Evolutionary conservation across 2,888 invertebrate genomes (phyloP).

Genomic region (Phengaris alcon): DNA sequence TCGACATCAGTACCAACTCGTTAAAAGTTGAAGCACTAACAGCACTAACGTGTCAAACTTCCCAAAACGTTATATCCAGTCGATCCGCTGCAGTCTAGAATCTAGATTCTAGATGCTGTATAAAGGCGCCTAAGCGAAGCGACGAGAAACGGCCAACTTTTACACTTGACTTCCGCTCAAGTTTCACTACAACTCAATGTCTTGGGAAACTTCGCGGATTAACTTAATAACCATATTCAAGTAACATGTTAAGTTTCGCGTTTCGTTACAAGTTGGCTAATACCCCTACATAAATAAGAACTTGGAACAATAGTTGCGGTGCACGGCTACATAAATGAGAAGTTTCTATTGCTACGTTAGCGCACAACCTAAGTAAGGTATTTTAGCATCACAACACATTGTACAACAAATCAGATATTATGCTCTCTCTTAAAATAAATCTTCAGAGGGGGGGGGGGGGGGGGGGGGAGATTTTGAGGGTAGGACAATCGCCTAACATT

Average conservation of each 20-base stretch:
- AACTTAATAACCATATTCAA: slow-evolving; percentile 29
- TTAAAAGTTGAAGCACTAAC: not conserved
- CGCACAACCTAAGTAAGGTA: not conserved
- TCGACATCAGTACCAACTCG: not conserved
- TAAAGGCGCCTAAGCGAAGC: not conserved
- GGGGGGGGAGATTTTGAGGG: too few relatives aligned
- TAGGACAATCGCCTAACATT: too few relatives aligned
- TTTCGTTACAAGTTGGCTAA: slow-evolving; percentile 17
- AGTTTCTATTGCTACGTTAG: not conserved
- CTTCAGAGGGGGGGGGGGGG: too few relatives aligned
- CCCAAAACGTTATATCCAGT: slow-evolving; percentile 6
- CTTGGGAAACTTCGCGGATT: slow-evolving; percentile 28
- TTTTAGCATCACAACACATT: not conserved
- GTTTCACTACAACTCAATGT: slow-evolving; percentile 32
- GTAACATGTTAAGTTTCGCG: slow-evolving; percentile 15
- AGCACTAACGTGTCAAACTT: slow-evolving; percentile 22
- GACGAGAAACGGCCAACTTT: slow-evolving; percentile 30
- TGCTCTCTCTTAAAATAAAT: too few relatives aligned
- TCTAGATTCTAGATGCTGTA: not conserved
- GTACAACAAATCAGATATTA: too few relatives aligned
- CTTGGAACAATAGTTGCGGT: slow-evolving; percentile 1
- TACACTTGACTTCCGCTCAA: slow-evolving; percentile 30
- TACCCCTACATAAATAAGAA: slow-evolving; percentile 7
- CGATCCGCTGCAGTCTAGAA: slow-evolving; percentile 18
- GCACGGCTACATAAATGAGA: not conserved